Base-by-base conservation (phyloP, 1,140 invertebrate genomes). In the Bombus fervidus region DNA sequence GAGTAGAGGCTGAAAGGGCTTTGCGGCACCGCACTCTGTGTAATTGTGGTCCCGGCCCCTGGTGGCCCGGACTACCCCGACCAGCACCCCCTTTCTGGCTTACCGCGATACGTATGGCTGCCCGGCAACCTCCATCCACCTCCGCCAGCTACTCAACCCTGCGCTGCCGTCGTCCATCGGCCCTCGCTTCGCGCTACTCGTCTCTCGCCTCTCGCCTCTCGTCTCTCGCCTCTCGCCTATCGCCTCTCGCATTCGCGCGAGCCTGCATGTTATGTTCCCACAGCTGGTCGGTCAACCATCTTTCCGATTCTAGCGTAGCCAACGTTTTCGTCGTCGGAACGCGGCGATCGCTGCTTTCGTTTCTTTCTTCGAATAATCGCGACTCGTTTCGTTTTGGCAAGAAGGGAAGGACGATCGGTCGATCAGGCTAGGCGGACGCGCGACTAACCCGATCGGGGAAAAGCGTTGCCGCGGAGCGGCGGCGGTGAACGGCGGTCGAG, bases 31-130 rank as follows among this genome's bases (percentile, higher is more conserved):
- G 93, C 92, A 93, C 93, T 93, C 91, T 93, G 92, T 92, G 87
- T 93, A 93, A 93, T 93, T 93, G 92, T 93, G 92, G 92, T 92
- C 90, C 92, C 91, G 92, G 92, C 91, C 92, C 91, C 89, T 87
- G 89, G 89, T 87, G 92, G 89, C 89, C 86, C 81, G 87, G 87
- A 91, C 93, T 90, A 87, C 72, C 72, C 85, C 85, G 62, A 86
- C 80, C 82, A 62, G 71, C 69, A 83, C 85, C 72, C 81, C 79
- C 80, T 83, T 89, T 91, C 83, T 34, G 83, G 83, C 83, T 85
- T 85, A 85, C 77, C 76, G 83, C 78, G 83, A 85, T 85, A 85
- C 77, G 76, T 85, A 71, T 68, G 76, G 77, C 75, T 79, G 53
- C 68, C 77, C 83, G 47, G n/a, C 83, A 85, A 85, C 77, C 83